phyloP scores from a whole-genome alignment of 2,113 vertebrate species.

The Nibea albiflora region DNA sequence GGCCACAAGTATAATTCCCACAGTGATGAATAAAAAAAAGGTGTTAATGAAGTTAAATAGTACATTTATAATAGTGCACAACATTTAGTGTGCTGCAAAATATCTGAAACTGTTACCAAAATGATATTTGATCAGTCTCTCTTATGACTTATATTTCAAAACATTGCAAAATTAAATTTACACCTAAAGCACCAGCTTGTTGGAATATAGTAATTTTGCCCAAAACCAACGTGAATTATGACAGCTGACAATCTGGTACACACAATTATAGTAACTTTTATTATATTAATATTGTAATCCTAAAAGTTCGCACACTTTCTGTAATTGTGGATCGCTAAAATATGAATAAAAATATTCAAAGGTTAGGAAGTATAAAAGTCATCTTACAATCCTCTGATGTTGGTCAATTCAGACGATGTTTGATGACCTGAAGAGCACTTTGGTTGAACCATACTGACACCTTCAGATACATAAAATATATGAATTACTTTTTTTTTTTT shows the following conservation, averaged over 20 bases:
- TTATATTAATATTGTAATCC: neutral
- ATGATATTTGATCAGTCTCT: neutral
- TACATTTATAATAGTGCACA: too few relatives aligned
- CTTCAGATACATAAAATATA: neutral
- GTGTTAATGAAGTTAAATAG: neutral
- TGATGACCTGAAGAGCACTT: neutral
- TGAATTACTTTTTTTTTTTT: too few relatives aligned
- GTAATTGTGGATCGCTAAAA: neutral
- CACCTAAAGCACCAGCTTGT: neutral
- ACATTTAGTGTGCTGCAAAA: too few relatives aligned
- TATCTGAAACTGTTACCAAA: slow-evolving; percentile 3
- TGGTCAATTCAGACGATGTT: neutral
- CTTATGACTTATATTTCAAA: neutral
- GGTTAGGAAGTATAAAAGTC: neutral
- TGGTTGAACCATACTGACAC: neutral
- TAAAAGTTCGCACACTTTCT: neutral
- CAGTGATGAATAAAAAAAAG: neutral
- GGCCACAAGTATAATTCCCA: neutral
- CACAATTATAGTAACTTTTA: neutral
- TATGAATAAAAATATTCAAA: neutral
- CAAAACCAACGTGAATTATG: neutral
- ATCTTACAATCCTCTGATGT: neutral
- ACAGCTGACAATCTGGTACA: neutral
- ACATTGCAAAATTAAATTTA: neutral
- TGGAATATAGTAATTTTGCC: neutral